A percentile compares a stretch with the other conserved stretches of the same genome.
Conservation (phyloP, 2,113 vertebrate species). For the Oceanites oceanicus region DNA sequence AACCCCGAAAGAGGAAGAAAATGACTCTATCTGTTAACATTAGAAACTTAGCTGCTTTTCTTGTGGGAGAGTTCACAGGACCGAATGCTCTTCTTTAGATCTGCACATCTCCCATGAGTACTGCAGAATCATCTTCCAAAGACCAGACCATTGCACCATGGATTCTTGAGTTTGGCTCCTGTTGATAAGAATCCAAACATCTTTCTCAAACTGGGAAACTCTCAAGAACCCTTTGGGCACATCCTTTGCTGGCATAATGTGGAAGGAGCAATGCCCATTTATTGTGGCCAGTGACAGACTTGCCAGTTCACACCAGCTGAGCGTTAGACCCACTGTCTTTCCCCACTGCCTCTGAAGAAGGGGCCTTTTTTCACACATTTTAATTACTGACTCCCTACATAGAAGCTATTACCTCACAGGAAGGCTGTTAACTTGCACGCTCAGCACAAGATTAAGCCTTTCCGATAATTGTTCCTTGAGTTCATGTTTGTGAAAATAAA, state of each 20-base stretch:
- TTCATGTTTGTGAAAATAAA: conserved; percentile 52
- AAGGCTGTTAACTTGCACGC: not conserved
- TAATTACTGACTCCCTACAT: conserved; percentile 50
- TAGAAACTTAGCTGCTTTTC: not conserved
- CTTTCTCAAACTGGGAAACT: not conserved
- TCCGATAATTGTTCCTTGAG: conserved; percentile 43
- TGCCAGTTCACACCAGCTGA: not conserved
- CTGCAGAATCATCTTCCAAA: not conserved
- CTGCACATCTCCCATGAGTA: not conserved
- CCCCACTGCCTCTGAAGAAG: not conserved
- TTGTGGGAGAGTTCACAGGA: not conserved
- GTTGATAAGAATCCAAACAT: not conserved
- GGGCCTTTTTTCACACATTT: conserved; percentile 47
- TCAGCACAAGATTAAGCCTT: conserved; percentile 18
- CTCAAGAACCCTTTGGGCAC: not conserved
- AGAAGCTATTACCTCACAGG: conserved; percentile 30
- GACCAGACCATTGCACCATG: not conserved
- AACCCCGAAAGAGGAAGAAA: not conserved
- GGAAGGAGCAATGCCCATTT: not conserved
- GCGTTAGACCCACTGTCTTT: not conserved
- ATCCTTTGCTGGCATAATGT: not conserved
- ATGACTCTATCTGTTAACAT: not conserved
- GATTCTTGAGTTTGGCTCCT: not conserved
- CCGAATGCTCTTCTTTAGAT: not conserved
- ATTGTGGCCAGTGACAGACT: not conserved